These are phyloP conservation scores for Chanos chanos DNA, from an alignment of 2,797 vertebrate species.

Conservation along the genomic window DNA sequence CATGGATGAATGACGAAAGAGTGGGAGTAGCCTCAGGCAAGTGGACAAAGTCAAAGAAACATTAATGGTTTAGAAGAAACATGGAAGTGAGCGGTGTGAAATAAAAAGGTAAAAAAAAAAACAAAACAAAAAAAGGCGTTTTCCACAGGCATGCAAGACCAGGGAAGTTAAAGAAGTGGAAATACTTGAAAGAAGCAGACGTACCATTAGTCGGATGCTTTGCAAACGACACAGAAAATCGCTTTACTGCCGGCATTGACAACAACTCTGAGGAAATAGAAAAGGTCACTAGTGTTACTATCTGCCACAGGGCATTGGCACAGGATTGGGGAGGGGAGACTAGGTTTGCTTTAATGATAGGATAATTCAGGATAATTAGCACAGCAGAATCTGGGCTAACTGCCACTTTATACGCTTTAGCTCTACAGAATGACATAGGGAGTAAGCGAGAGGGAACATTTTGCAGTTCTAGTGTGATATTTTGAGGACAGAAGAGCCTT, in stretches of 20 bases:
- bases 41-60: conserved; percentile 51
- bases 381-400: too few species aligned
- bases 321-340: conserved; percentile 18
- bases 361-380: too few species aligned
- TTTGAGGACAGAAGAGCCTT: too few species aligned
- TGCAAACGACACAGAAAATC: conserved; percentile 99
- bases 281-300: conserved; percentile 86
- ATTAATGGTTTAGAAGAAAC: conserved; percentile 57
- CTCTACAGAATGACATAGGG: too few species aligned
- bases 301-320: conserved; percentile 55
- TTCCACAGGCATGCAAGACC: conserved; percentile 79
- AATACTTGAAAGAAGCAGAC: conserved; percentile 97
- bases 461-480: too few species aligned
- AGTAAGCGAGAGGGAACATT: too few species aligned
- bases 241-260: conserved; percentile 99
- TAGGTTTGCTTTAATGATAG: too few species aligned
- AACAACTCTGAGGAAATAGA: conserved; percentile 99
- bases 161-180: conserved; percentile 62
- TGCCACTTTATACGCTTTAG: too few species aligned
- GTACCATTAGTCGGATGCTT: conserved; percentile 99
- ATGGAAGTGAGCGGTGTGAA: conserved; percentile 52
- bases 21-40: conserved; percentile 50
- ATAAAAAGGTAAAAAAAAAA: conserved; percentile 47
- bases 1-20: conserved; percentile 63
- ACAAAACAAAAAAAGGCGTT: conserved; percentile 42